Evolutionary conservation across 2,797 vertebrate genomes (phyloP).

Genomic region (Apodemus agrarius): DNA sequence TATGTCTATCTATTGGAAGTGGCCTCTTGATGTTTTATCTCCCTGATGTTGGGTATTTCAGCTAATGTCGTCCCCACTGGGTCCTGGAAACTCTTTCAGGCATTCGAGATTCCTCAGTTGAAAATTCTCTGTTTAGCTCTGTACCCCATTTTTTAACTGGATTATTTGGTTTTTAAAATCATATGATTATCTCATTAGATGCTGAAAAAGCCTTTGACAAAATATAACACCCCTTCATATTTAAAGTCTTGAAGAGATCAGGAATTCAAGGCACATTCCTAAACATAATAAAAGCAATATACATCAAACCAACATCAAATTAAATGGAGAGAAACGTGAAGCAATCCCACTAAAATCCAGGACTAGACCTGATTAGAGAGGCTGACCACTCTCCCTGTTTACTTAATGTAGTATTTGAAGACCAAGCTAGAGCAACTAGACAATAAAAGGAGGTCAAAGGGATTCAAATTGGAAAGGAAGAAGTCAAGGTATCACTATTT

Average conservation of each 20-base stretch:
- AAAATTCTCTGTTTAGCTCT: not conserved
- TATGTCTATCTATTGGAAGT: not conserved
- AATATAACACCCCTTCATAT: not conserved
- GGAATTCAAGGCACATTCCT: too few relatives aligned
- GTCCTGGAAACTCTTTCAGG: not conserved
- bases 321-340: not conserved
- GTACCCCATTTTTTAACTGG: not conserved
- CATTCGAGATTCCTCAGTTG: not conserved
- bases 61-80: not conserved
- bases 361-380: not conserved
- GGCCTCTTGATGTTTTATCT: not conserved
- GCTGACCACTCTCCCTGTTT: not conserved
- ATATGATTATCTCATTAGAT: not conserved
- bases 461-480: not conserved
- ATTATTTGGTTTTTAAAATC: not conserved
- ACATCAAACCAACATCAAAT: not conserved
- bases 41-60: not conserved
- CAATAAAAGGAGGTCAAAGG: not conserved
- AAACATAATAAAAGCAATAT: not conserved
- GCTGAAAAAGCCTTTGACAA: not conserved
- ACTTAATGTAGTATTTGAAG: too few relatives aligned
- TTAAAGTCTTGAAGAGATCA: not conserved
- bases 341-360: not conserved
- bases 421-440: too few relatives aligned
- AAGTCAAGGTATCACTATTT: not conserved